These are phyloP conservation scores for Noctuana brunneofusca DNA, from an alignment of 2,888 invertebrate genomes.

Conservation along the genomic window DNA sequence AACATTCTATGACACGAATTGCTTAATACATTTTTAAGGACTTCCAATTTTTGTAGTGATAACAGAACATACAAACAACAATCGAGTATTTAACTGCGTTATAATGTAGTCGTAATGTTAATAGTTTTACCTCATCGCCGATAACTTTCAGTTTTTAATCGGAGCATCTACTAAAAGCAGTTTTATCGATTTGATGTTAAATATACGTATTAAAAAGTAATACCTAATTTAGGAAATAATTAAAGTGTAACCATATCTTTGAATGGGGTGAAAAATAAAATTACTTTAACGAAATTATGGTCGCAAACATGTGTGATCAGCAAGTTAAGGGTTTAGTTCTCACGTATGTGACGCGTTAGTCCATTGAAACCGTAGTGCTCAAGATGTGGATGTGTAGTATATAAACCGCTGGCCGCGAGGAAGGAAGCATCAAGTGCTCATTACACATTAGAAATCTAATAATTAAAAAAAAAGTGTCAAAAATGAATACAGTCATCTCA, in stretches of 20 bases:
- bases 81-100: neutral
- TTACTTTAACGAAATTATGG: neutral
- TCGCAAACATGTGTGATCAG: neutral
- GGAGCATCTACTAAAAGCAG: neutral
- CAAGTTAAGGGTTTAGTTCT: slow-evolving; percentile 63
- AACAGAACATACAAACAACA: too few species aligned
- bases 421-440: slow-evolving; percentile 63
- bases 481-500: slow-evolving; percentile 55
- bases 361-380: slow-evolving; percentile 71
- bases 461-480: slow-evolving; percentile 45
- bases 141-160: slow-evolving; percentile 1
- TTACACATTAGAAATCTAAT: slow-evolving; percentile 45
- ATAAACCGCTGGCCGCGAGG: slow-evolving; percentile 66
- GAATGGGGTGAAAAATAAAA: neutral
- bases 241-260: neutral
- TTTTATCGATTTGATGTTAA: neutral
- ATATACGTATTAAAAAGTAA: neutral
- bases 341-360: slow-evolving; percentile 66
- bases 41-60: too few species aligned
- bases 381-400: slow-evolving; percentile 72
- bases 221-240: neutral
- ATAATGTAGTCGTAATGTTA: neutral
- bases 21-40: too few species aligned
- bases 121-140: neutral
- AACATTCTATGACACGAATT: too few species aligned